phyloP scores from a whole-genome alignment of 2,113 vertebrate species.

The Pterophyllum scalare region DNA sequence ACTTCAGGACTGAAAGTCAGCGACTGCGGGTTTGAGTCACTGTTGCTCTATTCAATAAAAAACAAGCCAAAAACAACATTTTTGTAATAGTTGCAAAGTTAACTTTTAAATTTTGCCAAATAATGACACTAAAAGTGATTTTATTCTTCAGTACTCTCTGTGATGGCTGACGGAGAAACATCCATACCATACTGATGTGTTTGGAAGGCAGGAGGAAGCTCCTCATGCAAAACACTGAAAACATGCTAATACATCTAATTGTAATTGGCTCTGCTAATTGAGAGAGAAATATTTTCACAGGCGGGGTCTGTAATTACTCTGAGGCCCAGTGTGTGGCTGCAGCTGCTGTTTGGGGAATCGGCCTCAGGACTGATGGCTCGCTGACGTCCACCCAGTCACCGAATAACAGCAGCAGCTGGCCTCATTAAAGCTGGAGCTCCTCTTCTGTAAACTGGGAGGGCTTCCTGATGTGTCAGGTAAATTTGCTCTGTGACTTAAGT shows the following conservation, averaged over 20 bases:
- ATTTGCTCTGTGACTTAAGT: no score
- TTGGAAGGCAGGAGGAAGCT: not conserved
- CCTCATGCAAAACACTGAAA: not conserved
- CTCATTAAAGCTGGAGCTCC: not conserved
- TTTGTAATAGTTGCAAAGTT: not conserved
- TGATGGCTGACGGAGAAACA: not conserved
- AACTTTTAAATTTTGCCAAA: not conserved
- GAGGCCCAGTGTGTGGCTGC: not conserved
- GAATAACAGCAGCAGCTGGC: not conserved
- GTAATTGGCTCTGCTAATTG: not conserved
- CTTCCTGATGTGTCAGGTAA: not conserved
- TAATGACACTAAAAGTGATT: not conserved
- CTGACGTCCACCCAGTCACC: not conserved
- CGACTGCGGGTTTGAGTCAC: no score
- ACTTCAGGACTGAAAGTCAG: no score
- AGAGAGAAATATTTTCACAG: conserved; percentile 1
- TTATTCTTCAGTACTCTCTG: not conserved
- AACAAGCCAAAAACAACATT: no score
- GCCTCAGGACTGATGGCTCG: conserved; percentile 11
- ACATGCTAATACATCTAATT: not conserved
- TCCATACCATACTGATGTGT: not conserved
- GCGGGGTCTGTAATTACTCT: conserved; percentile 8
- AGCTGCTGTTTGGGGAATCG: conserved; percentile 21
- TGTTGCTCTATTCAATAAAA: no score
- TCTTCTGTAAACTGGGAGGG: not conserved